These are phyloP conservation scores for Aurelia aurita DNA, from an alignment of 30 jellyfish, hydroid and myxozoan species.

Conservation along the genomic window DNA sequence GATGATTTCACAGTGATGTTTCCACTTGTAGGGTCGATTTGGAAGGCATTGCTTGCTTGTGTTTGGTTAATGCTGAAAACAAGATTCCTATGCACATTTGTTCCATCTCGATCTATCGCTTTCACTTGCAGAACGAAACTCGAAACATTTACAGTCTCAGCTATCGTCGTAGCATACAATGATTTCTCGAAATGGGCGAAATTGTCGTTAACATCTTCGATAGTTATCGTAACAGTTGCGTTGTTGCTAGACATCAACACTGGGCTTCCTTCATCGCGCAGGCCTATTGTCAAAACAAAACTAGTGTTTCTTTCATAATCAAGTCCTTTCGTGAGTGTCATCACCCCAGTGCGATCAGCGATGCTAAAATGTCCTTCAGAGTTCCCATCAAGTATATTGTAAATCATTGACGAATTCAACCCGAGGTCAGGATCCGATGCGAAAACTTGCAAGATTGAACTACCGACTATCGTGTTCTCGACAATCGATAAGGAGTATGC, in stretches of 20 bases:
- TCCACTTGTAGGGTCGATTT: slow-evolving; percentile 71
- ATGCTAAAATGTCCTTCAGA: slow-evolving; percentile 55
- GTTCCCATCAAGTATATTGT: slow-evolving; percentile 58
- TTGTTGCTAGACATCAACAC: slow-evolving; percentile 58
- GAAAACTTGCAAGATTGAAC: slow-evolving; percentile 70
- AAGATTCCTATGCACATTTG: slow-evolving; percentile 59
- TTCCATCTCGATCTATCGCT: slow-evolving; percentile 86
- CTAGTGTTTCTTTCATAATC: slow-evolving; percentile 64
- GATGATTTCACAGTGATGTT: slow-evolving; percentile 41
- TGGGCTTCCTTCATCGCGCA: slow-evolving; percentile 81
- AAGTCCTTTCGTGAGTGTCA: slow-evolving; percentile 55
- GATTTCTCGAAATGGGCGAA: slow-evolving; percentile 76
- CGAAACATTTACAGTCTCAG: slow-evolving; percentile 57
- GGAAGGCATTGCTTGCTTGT: slow-evolving; percentile 56
- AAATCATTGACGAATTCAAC: slow-evolving; percentile 61
- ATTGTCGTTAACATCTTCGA: slow-evolving; percentile 85
- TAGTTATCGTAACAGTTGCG: slow-evolving; percentile 61
- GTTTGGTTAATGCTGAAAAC: slow-evolving; percentile 71
- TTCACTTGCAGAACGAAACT: slow-evolving; percentile 65
- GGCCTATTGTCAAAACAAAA: slow-evolving; percentile 62
- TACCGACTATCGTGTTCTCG: slow-evolving; percentile 74
- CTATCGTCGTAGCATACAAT: slow-evolving; percentile 47
- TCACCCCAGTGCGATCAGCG: slow-evolving; percentile 68
- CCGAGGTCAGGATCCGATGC: slow-evolving; percentile 93
- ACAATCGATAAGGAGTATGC: slow-evolving; percentile 63